These are phyloP conservation scores for Drosophila nr. perissopoda DNA, from an alignment of 2,888 invertebrate species.

Conservation along the genomic window DNA sequence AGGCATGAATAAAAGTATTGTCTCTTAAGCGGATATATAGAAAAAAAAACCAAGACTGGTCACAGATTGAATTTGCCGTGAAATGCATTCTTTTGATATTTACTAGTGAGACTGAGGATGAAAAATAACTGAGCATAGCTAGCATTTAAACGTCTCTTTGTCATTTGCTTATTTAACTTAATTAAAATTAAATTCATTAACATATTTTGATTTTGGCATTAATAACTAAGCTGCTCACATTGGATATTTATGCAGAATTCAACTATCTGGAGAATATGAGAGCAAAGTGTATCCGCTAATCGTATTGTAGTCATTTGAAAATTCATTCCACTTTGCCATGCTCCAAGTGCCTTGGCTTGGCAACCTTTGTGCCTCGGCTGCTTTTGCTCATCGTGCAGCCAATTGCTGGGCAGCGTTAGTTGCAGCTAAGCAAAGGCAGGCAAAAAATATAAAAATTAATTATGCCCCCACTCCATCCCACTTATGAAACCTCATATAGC, in stretches of 20 bases:
- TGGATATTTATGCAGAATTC: not conserved
- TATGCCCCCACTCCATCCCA: constrained; percentile 29
- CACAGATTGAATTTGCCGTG: not conserved
- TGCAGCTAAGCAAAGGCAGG: not conserved
- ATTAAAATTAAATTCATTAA: not conserved
- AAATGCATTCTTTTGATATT: not conserved
- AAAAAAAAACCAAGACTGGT: not conserved
- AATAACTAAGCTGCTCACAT: not conserved
- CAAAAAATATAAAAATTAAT: constrained; percentile 60
- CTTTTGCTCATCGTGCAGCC: constrained; percentile 12
- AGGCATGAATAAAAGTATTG: not conserved
- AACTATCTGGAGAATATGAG: not conserved
- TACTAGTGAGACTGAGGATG: not conserved
- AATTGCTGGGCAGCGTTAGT: constrained; percentile 28
- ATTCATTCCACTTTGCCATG: constrained; percentile 4
- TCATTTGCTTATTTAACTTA: not conserved
- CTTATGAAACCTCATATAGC: constrained; percentile 42
- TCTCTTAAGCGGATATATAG: not conserved
- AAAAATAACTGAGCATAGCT: not conserved
- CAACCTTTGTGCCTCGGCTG: constrained; percentile 50
- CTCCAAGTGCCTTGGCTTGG: constrained; percentile 36
- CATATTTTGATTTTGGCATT: not conserved
- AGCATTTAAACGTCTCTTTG: not conserved
- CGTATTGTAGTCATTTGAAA: not conserved
- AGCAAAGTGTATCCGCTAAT: constrained; percentile 2